These are phyloP conservation scores for Xiphophorus maculatus DNA, from an alignment of 2,113 vertebrate species.

Conservation along the genomic window DNA sequence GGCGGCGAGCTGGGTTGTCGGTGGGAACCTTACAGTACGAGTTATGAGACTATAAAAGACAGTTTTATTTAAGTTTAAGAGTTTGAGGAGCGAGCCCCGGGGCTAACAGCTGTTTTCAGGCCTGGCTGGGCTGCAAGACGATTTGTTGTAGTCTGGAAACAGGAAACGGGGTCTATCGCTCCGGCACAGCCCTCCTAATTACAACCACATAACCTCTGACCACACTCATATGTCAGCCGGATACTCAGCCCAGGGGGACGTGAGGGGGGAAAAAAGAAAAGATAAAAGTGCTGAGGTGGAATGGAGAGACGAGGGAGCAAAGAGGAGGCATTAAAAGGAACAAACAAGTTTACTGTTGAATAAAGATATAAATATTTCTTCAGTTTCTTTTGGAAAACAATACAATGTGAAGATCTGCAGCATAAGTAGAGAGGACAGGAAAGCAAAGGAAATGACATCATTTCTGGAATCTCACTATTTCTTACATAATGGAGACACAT, in stretches of 20 bases:
- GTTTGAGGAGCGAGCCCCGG: slow-evolving; percentile 23
- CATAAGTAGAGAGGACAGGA: slow-evolving; percentile 29
- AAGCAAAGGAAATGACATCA: slow-evolving; percentile 42
- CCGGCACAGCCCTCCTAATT: slow-evolving; percentile 51
- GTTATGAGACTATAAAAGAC: slow-evolving; percentile 45
- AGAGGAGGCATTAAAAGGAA: neutral
- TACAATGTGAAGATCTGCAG: slow-evolving; percentile 10
- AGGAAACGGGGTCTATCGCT: slow-evolving; percentile 52
- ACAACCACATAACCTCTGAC: slow-evolving; percentile 60
- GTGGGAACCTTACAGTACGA: slow-evolving; percentile 17
- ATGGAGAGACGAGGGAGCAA: neutral
- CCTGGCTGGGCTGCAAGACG: slow-evolving; percentile 30
- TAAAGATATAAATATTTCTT: slow-evolving; percentile 2
- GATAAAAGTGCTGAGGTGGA: neutral
- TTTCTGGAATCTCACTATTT: slow-evolving; percentile 14
- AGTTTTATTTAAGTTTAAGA: slow-evolving; percentile 37
- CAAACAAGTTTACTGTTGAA: neutral
- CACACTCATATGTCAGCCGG: slow-evolving; percentile 39
- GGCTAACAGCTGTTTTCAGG: slow-evolving; percentile 48
- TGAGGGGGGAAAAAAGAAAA: neutral
- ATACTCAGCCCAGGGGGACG: slow-evolving; percentile 3
- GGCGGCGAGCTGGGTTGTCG: neutral
- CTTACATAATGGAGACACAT: slow-evolving; percentile 14
- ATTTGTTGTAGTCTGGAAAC: slow-evolving; percentile 56
- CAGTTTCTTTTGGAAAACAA: neutral